Conservation (phyloP, 2,888 invertebrate genomes). For the Chrysopilus asiliformis region DNA sequence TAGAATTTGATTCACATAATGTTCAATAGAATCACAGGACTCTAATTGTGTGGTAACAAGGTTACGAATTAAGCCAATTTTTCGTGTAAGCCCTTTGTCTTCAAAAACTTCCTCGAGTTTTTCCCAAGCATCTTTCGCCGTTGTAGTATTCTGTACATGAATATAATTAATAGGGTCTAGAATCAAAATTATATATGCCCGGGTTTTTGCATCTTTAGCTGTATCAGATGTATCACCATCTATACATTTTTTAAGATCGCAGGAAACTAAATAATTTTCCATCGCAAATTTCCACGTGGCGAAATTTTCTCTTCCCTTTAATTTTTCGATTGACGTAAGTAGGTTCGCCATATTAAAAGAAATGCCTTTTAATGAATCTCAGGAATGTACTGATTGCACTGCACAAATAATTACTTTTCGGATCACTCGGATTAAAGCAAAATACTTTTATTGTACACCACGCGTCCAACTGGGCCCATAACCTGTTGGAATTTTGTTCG, state of each 20-base stretch:
- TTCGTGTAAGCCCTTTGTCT: constrained; percentile 18
- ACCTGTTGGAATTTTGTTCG: too few relatives aligned
- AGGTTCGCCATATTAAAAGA: too few relatives aligned
- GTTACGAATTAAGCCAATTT: constrained; percentile 19
- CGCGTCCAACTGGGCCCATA: too few relatives aligned
- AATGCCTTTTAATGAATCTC: too few relatives aligned
- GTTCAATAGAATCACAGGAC: constrained; percentile 18
- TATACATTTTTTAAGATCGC: neutral
- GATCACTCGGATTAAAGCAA: too few relatives aligned
- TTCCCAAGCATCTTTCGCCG: neutral
- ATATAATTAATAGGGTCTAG: neutral
- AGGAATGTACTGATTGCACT: too few relatives aligned
- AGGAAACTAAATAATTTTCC: neutral
- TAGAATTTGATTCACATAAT: constrained; percentile 21
- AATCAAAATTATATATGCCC: neutral
- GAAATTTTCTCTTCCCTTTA: too few relatives aligned
- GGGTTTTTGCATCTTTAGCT: neutral
- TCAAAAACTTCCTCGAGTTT: neutral
- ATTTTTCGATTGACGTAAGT: too few relatives aligned
- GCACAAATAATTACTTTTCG: too few relatives aligned
- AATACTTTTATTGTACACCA: too few relatives aligned
- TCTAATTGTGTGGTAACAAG: constrained; percentile 14
- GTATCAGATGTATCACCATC: neutral
- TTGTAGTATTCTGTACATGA: neutral
- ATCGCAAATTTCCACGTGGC: too few relatives aligned